Percentiles rank a stretch among this genome's conserved stretches.
Evolutionary conservation across 2,888 invertebrate species (phyloP).

Genomic region (Lasiommata megera): DNA sequence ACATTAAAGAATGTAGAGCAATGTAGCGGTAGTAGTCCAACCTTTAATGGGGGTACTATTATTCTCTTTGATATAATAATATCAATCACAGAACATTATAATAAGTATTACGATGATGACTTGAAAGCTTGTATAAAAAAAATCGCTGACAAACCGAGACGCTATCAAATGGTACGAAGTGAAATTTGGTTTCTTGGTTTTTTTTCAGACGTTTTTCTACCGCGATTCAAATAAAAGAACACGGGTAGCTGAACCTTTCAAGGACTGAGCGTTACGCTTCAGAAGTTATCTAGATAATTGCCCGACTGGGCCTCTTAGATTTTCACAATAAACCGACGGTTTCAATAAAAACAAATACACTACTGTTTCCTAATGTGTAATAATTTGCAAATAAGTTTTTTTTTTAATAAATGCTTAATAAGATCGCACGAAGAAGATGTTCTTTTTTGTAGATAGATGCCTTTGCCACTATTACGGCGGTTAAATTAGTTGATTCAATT

Average conservation of each 20-base stretch:
- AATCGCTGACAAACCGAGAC: constrained; percentile 68
- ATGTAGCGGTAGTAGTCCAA: constrained; percentile 8
- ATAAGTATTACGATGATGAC: constrained; percentile 58
- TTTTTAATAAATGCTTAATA: constrained; percentile 11
- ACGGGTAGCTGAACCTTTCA: constrained; percentile 71
- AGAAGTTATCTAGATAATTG: constrained; percentile 45
- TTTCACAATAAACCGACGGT: constrained; percentile 34
- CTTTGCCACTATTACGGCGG: constrained; percentile 43
- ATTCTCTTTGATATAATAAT: constrained; percentile 24
- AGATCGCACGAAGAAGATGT: constrained; percentile 9
- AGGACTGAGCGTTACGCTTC: constrained; percentile 68
- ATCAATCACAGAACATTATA: constrained; percentile 51
- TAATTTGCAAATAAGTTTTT: background rate
- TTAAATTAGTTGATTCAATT: constrained; percentile 62
- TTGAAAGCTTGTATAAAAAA: constrained; percentile 58
- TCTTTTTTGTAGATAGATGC: constrained; percentile 18
- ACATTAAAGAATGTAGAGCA: constrained; percentile 38
- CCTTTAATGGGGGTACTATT: background rate
- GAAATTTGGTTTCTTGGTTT: constrained; percentile 45
- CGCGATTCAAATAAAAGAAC: constrained; percentile 55
- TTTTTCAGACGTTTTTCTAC: constrained; percentile 54
- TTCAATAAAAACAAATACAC: constrained; percentile 34
- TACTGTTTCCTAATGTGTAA: background rate
- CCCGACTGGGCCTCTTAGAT: constrained; percentile 29
- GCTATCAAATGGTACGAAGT: constrained; percentile 53